Conservation (phyloP, 2,113 vertebrate species). For the Gopherus evgoodei region DNA sequence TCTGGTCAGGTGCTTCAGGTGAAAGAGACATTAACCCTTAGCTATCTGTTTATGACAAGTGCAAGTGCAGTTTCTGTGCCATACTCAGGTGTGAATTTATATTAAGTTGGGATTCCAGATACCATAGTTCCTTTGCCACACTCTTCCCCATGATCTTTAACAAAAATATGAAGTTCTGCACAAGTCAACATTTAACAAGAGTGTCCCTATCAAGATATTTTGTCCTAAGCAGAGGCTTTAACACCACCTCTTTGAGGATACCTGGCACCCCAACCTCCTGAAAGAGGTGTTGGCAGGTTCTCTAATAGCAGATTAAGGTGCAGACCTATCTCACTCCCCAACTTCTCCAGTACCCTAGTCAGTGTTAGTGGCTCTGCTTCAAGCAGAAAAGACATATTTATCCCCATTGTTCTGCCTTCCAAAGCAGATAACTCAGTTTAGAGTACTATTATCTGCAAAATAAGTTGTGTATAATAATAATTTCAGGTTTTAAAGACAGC, state of each 20-base stretch:
- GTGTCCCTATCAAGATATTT: not conserved
- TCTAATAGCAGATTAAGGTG: not conserved
- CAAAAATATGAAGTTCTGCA: not conserved
- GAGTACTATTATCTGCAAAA: accelerated
- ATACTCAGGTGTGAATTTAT: not conserved
- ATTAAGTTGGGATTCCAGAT: not conserved
- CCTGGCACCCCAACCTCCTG: too few species aligned
- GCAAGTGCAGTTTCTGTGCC: not conserved
- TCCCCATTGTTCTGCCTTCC: not conserved
- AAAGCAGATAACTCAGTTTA: not conserved
- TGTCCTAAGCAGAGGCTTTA: not conserved
- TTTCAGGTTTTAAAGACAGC: not conserved
- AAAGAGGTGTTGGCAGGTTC: not conserved
- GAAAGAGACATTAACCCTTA: too few species aligned
- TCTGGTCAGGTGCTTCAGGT: too few species aligned
- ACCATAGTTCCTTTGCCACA: not conserved
- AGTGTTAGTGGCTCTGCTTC: not conserved
- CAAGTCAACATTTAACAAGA: not conserved
- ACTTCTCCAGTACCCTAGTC: not conserved
- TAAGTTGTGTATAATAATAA: accelerated
- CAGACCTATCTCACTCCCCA: not conserved
- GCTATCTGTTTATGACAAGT: too few species aligned
- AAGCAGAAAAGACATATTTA: not conserved
- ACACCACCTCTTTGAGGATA: not conserved
- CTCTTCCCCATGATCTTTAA: not conserved